These are phyloP conservation scores for Virgularia gustaviana DNA, from an alignment of 92 coral and sea anemone species.

Conservation along the genomic window DNA sequence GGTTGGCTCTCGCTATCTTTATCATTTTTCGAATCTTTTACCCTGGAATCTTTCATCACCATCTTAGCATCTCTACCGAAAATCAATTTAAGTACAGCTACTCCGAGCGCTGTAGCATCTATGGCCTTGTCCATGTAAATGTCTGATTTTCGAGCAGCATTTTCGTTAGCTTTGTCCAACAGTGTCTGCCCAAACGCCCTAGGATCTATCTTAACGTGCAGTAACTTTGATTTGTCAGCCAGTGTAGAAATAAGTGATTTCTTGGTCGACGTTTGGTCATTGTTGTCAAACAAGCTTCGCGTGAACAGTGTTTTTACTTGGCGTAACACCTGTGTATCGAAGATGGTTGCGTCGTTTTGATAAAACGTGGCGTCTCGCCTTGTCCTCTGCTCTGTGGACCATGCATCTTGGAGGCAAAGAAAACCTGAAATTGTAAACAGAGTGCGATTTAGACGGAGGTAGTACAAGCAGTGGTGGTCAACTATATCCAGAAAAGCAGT, in stretches of 20 bases:
- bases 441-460: background rate
- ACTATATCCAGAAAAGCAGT: background rate
- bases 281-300: background rate
- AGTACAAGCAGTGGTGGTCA: background rate
- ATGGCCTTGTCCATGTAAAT: conserved; percentile 35
- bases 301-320: conserved; percentile 15
- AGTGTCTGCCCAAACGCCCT: conserved; percentile 13
- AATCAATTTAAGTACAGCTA: conserved; percentile 73
- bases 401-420: background rate
- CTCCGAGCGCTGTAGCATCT: conserved; percentile 75
- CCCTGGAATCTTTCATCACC: conserved; percentile 49
- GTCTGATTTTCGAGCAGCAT: conserved; percentile 30
- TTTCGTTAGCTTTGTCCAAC: conserved; percentile 17
- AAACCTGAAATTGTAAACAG: background rate
- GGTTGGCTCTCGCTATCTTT: too few species aligned
- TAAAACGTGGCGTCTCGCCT: background rate
- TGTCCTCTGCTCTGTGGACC: background rate
- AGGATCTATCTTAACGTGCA: conserved; percentile 29
- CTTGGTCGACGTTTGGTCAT: background rate
- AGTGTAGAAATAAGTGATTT: conserved; percentile 19
- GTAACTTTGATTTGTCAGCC: background rate
- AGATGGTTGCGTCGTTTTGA: conserved; percentile 10
- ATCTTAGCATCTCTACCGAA: conserved; percentile 81
- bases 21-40: background rate
- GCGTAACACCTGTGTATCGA: conserved; percentile 19